phyloP scores from a whole-genome alignment of 2,888 invertebrate genomes.

The Seladonia tumulorum region DNA sequence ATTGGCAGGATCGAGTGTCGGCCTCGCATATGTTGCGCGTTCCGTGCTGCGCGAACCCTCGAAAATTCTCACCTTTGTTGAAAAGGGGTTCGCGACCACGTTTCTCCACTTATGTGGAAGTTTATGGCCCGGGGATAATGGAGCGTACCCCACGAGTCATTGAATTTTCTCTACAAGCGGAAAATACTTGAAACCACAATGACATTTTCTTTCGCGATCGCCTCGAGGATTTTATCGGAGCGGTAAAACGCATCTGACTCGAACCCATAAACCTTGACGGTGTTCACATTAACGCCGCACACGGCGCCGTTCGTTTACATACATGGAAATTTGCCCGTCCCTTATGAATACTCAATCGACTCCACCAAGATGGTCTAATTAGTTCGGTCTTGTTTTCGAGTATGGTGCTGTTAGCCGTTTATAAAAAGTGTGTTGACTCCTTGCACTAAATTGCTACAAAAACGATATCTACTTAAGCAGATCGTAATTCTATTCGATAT shows the following conservation, averaged over 20 bases:
- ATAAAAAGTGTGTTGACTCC: too few species aligned
- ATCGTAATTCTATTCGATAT: too few species aligned
- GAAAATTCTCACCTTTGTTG: constrained; percentile 51
- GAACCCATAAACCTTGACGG: neutral
- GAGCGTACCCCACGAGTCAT: constrained; percentile 15
- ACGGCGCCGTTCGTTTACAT: constrained; percentile 13
- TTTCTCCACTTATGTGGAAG: constrained; percentile 62
- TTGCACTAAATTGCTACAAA: too few species aligned
- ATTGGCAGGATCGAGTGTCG: constrained; percentile 35
- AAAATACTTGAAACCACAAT: constrained; percentile 22
- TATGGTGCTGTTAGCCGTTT: neutral
- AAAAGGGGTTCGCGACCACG: constrained; percentile 48
- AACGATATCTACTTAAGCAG: too few species aligned
- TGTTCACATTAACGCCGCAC: neutral
- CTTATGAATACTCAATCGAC: constrained; percentile 1
- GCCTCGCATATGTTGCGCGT: constrained; percentile 50
- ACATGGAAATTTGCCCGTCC: constrained; percentile 33
- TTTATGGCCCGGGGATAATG: constrained; percentile 59
- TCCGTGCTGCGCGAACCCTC: constrained; percentile 26
- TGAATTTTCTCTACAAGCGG: constrained; percentile 27
- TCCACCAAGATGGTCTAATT: constrained; percentile 15
- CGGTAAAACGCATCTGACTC: constrained; percentile 16
- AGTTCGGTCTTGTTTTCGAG: neutral
- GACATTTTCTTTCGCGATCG: neutral
- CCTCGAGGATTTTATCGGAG: constrained; percentile 16